Evolutionary conservation across 2,113 vertebrate genomes (phyloP).

Genomic region (Cygnus buccinator): DNA sequence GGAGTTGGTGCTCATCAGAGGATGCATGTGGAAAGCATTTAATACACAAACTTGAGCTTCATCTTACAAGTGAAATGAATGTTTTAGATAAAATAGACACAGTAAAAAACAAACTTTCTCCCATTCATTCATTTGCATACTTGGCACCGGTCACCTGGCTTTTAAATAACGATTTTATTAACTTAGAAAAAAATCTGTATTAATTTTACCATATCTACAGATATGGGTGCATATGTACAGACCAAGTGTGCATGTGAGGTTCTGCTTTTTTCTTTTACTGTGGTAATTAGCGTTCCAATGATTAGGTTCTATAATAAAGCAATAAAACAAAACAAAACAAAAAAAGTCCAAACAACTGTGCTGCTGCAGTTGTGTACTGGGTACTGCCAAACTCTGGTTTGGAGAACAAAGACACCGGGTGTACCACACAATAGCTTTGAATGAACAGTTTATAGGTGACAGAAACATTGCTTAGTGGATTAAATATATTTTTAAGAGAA

Average conservation of each 20-base stretch:
- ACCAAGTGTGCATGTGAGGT: not conserved
- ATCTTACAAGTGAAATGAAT: not conserved
- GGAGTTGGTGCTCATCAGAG: not conserved
- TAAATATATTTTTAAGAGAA: not conserved
- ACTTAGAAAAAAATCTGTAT: not conserved
- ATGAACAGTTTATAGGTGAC: not conserved
- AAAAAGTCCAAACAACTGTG: accelerated
- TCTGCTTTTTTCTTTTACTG: not conserved
- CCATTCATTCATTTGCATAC: not conserved
- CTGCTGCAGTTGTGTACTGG: accelerated
- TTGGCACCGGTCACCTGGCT: not conserved
- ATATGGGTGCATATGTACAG: no score
- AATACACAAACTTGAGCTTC: not conserved
- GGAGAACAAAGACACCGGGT: not conserved
- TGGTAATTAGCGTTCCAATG: not conserved
- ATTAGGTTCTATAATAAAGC: not conserved
- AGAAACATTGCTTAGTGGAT: not conserved
- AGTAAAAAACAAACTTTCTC: not conserved
- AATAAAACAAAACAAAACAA: not conserved
- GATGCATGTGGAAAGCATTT: not conserved
- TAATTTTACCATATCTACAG: not conserved
- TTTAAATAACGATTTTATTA: not conserved
- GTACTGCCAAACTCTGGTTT: not conserved
- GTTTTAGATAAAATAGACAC: not conserved
- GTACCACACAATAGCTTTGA: not conserved